Evolutionary conservation across 2,888 invertebrate genomes (phyloP), one percentile per base, ranked within the genome.

Genomic region (Erannis defoliaria): DNA sequence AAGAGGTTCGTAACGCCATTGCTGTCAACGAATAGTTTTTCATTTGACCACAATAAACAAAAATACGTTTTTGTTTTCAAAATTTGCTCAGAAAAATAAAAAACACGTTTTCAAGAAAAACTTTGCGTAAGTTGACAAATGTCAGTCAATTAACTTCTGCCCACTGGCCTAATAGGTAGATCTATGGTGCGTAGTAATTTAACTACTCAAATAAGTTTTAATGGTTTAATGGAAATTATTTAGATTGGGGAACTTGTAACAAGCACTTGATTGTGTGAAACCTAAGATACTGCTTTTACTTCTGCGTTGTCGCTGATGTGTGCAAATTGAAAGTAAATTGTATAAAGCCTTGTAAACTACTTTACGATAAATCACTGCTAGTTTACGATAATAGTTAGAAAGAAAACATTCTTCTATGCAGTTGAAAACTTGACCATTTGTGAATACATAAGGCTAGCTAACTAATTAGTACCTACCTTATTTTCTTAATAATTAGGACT

Each of bases 271-370:
- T 70, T 66, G 72, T 72, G 8, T 19, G 18, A 23, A n/a, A 38
- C 23, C 12, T 42, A 31, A 37, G 18, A 19, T 49, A 49, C 56
- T 49, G 49, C 10, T 49, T 40, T 1, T 31, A n/a, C 23, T n/a
- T 29, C 8, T 56, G 33, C 4, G 49, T 14, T 29, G 21, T 0
- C 9, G n/a, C n/a, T 78, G 78, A 84, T 82, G 78, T 84, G 82
- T 84, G 84, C 83, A 84, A 87, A 88, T 86, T 85, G 85, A 85
- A 86, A 85, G 80, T 84, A 86, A 89, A 88, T 89, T 86, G 80
- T 80, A 66, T 64, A 67, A 61, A 61, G 76, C 72, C 77, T 80
- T 75, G 77, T 75, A 68, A 75, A 72, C 51, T 55, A 73, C 70
- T 70, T 71, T 64, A 68, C 69, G 58, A 60, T 70, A 70, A 73